A percentile compares a stretch with the other conserved stretches of the same genome.
Conservation (phyloP, 2,113 vertebrate species). For the Xenopus tropicalis region DNA sequence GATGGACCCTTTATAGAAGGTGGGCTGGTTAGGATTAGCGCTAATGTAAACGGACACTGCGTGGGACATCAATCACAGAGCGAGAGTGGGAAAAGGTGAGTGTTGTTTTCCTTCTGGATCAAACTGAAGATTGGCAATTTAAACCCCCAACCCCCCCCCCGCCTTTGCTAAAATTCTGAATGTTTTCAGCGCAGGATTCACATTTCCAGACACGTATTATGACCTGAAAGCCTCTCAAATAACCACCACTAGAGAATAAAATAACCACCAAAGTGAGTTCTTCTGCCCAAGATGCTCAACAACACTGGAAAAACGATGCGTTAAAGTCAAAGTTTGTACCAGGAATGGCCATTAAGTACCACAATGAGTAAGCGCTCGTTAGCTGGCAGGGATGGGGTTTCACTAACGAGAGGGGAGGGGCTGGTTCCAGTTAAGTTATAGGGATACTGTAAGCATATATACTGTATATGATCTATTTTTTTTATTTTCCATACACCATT, state of each 20-base stretch:
- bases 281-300: conserved; percentile 24
- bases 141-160: too few relatives aligned
- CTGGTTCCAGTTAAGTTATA: neutral
- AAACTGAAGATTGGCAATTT: conserved; percentile 4
- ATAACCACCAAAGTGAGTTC: conserved; percentile 3
- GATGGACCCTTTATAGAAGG: neutral
- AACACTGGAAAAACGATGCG: conserved; percentile 28
- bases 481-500: too few relatives aligned
- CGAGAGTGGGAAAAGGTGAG: conserved; percentile 13
- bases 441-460: neutral
- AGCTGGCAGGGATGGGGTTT: neutral
- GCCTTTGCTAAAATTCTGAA: conserved; percentile 1
- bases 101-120: neutral
- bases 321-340: conserved; percentile 6
- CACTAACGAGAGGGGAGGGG: too few relatives aligned
- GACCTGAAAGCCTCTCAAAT: conserved; percentile 27
- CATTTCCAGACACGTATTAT: conserved; percentile 40
- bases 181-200: conserved; percentile 12
- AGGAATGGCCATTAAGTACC: conserved; percentile 30
- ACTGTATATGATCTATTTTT: too few relatives aligned
- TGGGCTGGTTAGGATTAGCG: conserved; percentile 16
- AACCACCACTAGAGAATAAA: conserved; percentile 25
- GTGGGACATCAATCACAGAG: neutral
- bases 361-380: conserved; percentile 35
- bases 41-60: conserved; percentile 1